Conservation (phyloP, 2,113 vertebrate genomes). For the Tonatia bakeri region DNA sequence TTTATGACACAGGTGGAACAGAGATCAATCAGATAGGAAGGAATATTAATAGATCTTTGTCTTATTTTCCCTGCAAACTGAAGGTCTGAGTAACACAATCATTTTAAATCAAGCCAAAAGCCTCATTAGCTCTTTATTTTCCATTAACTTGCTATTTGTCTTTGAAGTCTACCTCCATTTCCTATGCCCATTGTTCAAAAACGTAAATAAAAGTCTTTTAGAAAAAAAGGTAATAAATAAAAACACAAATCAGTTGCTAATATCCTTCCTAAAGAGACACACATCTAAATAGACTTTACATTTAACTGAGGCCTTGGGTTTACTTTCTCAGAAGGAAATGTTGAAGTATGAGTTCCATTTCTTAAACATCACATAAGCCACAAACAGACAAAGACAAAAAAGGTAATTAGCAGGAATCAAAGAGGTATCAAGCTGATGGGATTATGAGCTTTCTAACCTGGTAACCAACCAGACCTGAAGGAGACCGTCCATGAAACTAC, state of each 20-base stretch:
- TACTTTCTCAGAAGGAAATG: background rate
- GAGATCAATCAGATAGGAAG: background rate
- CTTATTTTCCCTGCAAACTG: conserved; percentile 37
- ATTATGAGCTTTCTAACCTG: background rate
- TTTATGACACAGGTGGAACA: background rate
- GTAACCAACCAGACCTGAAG: background rate
- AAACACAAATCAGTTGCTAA: background rate
- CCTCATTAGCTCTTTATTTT: background rate
- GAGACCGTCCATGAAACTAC: rapidly evolving
- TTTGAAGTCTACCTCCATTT: conserved; percentile 32
- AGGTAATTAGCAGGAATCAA: background rate
- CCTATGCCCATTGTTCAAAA: conserved; percentile 4
- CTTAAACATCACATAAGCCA: background rate
- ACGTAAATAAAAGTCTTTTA: background rate
- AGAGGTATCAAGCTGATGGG: background rate
- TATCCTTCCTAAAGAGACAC: background rate
- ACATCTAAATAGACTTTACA: background rate
- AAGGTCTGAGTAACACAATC: conserved; percentile 1
- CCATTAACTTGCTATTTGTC: background rate
- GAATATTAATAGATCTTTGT: background rate
- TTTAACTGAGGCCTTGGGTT: background rate
- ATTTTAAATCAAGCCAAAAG: conserved; percentile 13
- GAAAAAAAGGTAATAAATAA: background rate
- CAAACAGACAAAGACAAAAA: background rate
- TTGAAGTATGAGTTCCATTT: background rate